A percentile compares a stretch with the other conserved stretches of the same genome.
phyloP scores from a whole-genome alignment of 2,797 vertebrate genomes.

The Sebastes minor region DNA sequence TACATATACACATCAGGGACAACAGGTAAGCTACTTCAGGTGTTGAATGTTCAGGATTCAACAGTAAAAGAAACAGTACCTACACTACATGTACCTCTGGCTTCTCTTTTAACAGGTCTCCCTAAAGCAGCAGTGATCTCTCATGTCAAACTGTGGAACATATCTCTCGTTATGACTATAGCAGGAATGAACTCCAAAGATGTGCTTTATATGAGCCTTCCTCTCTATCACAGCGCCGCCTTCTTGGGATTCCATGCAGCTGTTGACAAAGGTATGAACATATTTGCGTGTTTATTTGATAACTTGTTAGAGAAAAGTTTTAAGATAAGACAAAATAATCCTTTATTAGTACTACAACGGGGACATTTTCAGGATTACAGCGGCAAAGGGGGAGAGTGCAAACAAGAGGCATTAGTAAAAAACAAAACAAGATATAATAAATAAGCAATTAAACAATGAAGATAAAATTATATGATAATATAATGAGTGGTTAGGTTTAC shows the following conservation, averaged over 20 bases:
- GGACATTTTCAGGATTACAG: neutral
- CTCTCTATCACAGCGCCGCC: constrained; percentile 85
- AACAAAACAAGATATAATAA: neutral
- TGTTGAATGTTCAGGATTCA: neutral
- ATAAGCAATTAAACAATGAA: neutral
- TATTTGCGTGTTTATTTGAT: neutral
- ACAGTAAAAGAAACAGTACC: neutral
- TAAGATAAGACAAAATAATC: neutral
- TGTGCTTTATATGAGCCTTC: no score
- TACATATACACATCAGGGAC: constrained; percentile 93
- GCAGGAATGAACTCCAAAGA: constrained; percentile 51
- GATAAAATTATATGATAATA: neutral
- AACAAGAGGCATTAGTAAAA: neutral
- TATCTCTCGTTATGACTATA: accelerated
- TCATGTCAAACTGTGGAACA: constrained; percentile 71
- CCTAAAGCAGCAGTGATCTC: constrained; percentile 85
- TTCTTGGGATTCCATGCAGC: constrained; percentile 76
- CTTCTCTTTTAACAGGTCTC: constrained; percentile 76
- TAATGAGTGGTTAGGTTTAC: neutral
- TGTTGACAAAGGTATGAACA: constrained; percentile 72
- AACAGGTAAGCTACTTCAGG: constrained; percentile 81
- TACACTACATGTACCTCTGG: neutral
- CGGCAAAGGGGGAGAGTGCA: neutral
- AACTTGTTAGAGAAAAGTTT: neutral
- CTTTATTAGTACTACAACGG: neutral